These are phyloP conservation scores for Remorina albescens DNA, from an alignment of 2,797 vertebrate species.

Conservation along the genomic window DNA sequence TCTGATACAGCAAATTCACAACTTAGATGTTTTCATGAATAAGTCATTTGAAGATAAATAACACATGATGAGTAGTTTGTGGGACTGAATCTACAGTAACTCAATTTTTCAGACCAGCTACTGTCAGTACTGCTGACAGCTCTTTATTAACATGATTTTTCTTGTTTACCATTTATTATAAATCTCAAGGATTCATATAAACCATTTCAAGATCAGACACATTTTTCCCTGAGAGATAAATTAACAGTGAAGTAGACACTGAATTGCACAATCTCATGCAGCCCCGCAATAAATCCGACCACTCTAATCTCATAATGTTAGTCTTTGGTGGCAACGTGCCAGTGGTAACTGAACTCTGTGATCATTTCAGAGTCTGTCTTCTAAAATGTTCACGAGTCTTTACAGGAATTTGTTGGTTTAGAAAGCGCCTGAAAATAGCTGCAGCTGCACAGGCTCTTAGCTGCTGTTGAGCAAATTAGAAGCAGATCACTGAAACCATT, in stretches of 20 bases:
- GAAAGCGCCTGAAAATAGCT: slow-evolving; percentile 6
- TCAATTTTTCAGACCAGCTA: slow-evolving; percentile 3
- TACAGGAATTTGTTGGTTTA: slow-evolving; percentile 24
- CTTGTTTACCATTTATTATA: neutral
- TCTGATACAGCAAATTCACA: neutral
- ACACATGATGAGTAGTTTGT: neutral
- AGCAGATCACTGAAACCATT: neutral
- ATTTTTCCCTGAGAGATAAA: neutral
- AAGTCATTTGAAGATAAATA: slow-evolving; percentile 1
- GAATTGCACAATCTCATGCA: slow-evolving; percentile 4
- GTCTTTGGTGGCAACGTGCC: neutral
- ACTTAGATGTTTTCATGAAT: neutral
- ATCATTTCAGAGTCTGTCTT: neutral
- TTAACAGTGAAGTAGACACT: neutral
- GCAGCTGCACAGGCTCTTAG: slow-evolving; percentile 19
- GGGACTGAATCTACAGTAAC: slow-evolving; percentile 2
- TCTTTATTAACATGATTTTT: neutral
- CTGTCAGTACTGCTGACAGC: neutral
- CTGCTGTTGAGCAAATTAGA: neutral
- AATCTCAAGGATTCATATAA: neutral
- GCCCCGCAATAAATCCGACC: neutral
- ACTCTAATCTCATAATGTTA: neutral
- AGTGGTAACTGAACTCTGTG: neutral
- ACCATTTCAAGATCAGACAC: neutral
- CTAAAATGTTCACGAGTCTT: neutral